phyloP scores from a whole-genome alignment of 1,140 invertebrate genomes.

The Formica exsecta region DNA sequence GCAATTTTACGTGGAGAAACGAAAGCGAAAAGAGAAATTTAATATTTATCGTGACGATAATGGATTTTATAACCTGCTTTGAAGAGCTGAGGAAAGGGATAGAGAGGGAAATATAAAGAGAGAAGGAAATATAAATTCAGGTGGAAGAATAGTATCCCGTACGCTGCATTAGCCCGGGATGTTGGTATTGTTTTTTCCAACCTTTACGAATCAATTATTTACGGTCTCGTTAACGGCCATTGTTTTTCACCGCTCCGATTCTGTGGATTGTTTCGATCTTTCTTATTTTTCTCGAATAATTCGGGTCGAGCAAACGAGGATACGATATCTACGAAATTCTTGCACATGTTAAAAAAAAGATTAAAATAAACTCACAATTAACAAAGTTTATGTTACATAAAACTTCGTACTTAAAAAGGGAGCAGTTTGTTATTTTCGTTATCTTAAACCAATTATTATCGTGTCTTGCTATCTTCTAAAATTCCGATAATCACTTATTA shows the following conservation, averaged over 20 bases:
- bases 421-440: not conserved
- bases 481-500: not conserved
- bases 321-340: conserved; percentile 19
- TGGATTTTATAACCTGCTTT: conserved; percentile 76
- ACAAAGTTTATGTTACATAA: not conserved
- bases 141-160: not conserved
- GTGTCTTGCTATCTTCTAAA: not conserved
- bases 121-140: not conserved
- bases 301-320: conserved; percentile 10
- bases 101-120: not conserved
- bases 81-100: not conserved
- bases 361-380: not conserved
- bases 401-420: not conserved
- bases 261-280: conserved; percentile 3
- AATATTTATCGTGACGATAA: conserved; percentile 76
- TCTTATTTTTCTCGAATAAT: conserved; percentile 19
- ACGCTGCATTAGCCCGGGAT: conserved; percentile 60
- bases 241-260: conserved; percentile 45
- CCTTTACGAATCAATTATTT: conserved; percentile 73
- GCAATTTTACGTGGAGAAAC: conserved; percentile 70
- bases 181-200: conserved; percentile 72
- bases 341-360: not conserved
- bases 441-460: not conserved
- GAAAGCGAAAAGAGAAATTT: conserved; percentile 74
- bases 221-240: conserved; percentile 70